Base-by-base conservation (phyloP, 2,797 vertebrate species). In the Clarias fuscus region DNA sequence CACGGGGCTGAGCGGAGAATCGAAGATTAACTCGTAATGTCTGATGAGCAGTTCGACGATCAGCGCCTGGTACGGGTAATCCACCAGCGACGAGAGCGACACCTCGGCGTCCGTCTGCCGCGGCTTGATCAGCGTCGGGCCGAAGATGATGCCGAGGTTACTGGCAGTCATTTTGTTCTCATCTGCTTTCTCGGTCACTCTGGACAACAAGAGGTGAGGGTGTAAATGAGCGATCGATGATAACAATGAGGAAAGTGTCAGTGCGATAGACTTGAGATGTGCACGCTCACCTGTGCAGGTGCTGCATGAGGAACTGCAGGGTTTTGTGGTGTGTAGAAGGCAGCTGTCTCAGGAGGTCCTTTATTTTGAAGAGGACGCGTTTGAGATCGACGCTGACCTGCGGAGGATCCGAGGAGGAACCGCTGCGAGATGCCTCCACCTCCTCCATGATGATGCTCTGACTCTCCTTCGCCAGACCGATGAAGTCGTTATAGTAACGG, bases 81-180 rank as follows among this genome's bases (percentile, higher is more conserved):
- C 98, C 88, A 98, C 97, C 90, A 99, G 94, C 0, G 98, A 98
- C 0, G 98, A 99, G 82, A 98, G 95, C 40, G 98, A 99, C 88
- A 98, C 95, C 2, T 98, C 97, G 0, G 97, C 98, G 15, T 98
- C 96, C 0, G 95, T 95, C 91, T 98, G 97, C 53, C 97, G 95
- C 0, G 97, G 98, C 88, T 98, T 97, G 84, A 99, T 95, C 88
- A 99, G 95, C 3, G 97, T 99, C 62, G 98, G 98, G 76, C 98
- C 98, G 85, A 99, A 99, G 93, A 99, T 99, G 58, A 99, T 97
- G n/a, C 98, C 98, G 88, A 99, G 95, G 91, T 99, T 99, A 92
- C 97, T 98, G 33, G 98, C 96, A 3, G 97, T 98, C 98, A 99
- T 99, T 92, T 99, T 99, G 91, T 99, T 99, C 95, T 99, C 98